A percentile compares a stretch with the other conserved stretches of the same genome.
Conservation (phyloP, 2,113 vertebrate genomes). For the Echinops telfairi region DNA sequence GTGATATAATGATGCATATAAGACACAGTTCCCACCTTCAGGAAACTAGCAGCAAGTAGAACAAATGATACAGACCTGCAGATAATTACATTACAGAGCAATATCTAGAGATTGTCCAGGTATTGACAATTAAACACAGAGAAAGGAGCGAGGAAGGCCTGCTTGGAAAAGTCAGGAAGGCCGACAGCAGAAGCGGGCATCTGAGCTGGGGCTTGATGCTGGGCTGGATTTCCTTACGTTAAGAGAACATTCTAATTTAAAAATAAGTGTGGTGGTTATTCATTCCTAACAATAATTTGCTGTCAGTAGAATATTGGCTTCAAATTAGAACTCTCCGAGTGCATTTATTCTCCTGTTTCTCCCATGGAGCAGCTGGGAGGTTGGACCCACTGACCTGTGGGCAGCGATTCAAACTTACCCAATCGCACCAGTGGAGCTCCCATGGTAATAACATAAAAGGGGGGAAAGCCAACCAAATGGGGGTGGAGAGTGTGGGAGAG, state of each 20-base stretch:
- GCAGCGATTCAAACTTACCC: no score
- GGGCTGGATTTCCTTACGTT: neutral
- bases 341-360: no score
- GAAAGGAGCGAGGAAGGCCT: neutral
- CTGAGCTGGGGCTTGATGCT: neutral
- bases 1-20: neutral
- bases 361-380: no score
- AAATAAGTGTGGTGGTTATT: neutral
- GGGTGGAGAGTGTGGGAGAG: neutral
- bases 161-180: neutral
- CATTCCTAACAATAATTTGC: neutral
- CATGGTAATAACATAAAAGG: neutral
- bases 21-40: neutral
- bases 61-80: neutral
- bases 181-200: neutral
- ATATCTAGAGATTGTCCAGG: neutral
- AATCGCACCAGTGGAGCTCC: no score
- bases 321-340: neutral
- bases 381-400: no score
- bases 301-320: conserved; percentile 20
- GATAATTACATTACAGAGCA: accelerated
- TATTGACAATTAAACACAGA: neutral
- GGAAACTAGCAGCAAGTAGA: neutral
- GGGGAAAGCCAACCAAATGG: neutral
- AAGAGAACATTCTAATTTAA: neutral